Conservation (phyloP, 2,797 vertebrate genomes). For the Pipistrellus pygmaeus region DNA sequence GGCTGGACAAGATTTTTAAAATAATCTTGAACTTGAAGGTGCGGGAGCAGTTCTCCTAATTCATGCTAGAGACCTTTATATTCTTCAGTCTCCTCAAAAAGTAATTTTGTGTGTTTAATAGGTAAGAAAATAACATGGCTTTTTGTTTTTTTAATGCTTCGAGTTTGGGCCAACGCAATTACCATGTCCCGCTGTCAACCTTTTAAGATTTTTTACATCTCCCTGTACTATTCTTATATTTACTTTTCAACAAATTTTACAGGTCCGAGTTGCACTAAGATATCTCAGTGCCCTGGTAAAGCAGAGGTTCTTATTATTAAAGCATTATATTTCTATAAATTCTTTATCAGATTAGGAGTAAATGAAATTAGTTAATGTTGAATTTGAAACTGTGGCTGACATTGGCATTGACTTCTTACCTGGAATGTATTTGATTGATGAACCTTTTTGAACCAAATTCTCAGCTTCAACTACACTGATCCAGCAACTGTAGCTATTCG, state of each 20-base stretch:
- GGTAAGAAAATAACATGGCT: slow-evolving; percentile 24
- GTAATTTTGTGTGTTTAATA: slow-evolving; percentile 37
- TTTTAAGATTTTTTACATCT: slow-evolving; percentile 26
- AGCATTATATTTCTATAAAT: slow-evolving; percentile 40
- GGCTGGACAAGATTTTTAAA: background rate
- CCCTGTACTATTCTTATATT: slow-evolving; percentile 35
- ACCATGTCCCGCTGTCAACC: background rate
- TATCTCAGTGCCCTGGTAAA: background rate
- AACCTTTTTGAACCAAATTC: background rate
- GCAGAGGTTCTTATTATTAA: slow-evolving; percentile 8
- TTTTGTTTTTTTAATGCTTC: background rate
- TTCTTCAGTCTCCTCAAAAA: background rate
- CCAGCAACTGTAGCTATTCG: background rate
- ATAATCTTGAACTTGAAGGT: background rate
- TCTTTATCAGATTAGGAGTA: slow-evolving; percentile 8
- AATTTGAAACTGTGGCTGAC: slow-evolving; percentile 36
- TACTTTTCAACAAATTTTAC: slow-evolving; percentile 20
- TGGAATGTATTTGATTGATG: slow-evolving; percentile 38
- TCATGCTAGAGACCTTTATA: background rate
- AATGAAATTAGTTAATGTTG: slow-evolving; percentile 22
- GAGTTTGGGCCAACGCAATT: background rate
- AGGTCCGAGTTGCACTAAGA: background rate
- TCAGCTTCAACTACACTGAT: slow-evolving; percentile 20
- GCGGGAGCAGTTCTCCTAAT: background rate
- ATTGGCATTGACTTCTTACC: slow-evolving; percentile 42